Percentiles rank a stretch among this genome's conserved stretches.
These are phyloP conservation scores for Orientallactaga bullata DNA, from an alignment of 2,113 vertebrate species.

Conservation along the genomic window DNA sequence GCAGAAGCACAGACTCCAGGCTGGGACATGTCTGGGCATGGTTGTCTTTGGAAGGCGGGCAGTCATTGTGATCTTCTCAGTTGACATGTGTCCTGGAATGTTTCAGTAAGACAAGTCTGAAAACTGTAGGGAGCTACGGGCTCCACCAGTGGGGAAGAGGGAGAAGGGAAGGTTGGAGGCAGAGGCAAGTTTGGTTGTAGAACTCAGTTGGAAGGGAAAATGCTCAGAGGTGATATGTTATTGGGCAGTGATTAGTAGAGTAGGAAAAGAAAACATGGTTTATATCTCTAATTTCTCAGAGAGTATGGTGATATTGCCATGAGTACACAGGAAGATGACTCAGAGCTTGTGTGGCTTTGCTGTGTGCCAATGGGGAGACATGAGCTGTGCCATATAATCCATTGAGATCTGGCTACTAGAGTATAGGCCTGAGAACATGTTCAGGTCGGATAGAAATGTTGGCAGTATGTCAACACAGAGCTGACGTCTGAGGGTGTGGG, in stretches of 20 bases:
- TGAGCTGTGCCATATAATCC: background rate
- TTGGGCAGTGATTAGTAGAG: background rate
- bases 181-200: background rate
- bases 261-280: background rate
- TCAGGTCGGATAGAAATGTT: background rate
- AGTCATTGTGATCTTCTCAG: background rate
- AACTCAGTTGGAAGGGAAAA: background rate
- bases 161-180: background rate
- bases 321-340: background rate
- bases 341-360: background rate
- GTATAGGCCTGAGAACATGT: background rate
- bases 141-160: background rate
- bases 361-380: background rate
- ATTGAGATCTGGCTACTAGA: background rate
- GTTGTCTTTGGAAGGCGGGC: background rate
- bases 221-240: background rate
- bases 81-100: background rate
- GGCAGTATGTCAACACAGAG: background rate
- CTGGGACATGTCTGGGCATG: background rate
- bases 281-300: background rate
- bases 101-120: conserved; percentile 15
- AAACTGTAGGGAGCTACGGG: background rate
- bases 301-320: background rate
- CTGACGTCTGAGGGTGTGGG: background rate
- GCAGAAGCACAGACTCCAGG: background rate